Evolutionary conservation across 2,797 vertebrate species (phyloP).

Genomic region (Brachyalestes nurse): DNA sequence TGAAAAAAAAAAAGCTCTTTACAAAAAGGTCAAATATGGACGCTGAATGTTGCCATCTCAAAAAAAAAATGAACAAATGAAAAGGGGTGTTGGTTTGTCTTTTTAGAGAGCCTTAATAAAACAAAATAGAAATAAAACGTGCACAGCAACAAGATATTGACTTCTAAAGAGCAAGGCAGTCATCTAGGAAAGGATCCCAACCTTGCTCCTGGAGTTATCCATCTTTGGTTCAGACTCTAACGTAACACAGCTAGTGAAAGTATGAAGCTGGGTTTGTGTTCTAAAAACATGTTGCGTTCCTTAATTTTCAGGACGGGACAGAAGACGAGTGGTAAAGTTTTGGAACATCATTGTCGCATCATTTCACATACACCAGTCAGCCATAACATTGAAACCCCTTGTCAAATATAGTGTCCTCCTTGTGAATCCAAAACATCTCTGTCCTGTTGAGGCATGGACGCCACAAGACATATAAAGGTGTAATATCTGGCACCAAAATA

Average conservation of each 20-base stretch:
- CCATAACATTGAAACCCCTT: too few relatives aligned
- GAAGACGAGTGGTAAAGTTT: neutral
- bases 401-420: too few relatives aligned
- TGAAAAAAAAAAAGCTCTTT: conserved; percentile 72
- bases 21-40: conserved; percentile 82
- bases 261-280: neutral
- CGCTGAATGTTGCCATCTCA: conserved; percentile 88
- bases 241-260: neutral
- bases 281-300: neutral
- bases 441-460: too few relatives aligned
- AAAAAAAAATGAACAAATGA: conserved; percentile 78
- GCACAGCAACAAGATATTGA: conserved; percentile 59
- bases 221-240: neutral
- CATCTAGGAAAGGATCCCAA: conserved; percentile 64
- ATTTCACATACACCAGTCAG: neutral
- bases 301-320: neutral
- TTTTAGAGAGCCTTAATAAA: conserved; percentile 84
- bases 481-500: too few relatives aligned
- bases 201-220: neutral
- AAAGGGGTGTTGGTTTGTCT: conserved; percentile 76
- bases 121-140: conserved; percentile 69
- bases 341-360: neutral
- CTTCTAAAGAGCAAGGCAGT: conserved; percentile 87
- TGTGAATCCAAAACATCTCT: too few relatives aligned
- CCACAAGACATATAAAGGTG: too few relatives aligned